Base-by-base conservation (phyloP, 2,113 vertebrate species). In the Corydoras maculifer region DNA sequence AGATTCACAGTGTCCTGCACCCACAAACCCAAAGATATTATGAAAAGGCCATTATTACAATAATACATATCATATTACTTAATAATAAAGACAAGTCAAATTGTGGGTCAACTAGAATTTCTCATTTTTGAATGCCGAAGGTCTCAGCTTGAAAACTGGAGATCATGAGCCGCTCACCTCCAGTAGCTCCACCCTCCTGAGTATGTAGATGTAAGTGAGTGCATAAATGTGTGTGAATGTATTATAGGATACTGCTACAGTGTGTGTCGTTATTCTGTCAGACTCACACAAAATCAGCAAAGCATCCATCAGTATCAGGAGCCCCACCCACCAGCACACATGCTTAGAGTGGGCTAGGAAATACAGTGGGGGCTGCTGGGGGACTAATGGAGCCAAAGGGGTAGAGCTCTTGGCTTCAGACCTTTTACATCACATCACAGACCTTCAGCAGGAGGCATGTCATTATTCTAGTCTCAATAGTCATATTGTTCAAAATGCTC, bases 1-100 rank as follows among this genome's bases (percentile, higher is more conserved):
- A 12, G 89, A 77, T 75, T 98, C 95, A 82, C 95, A 98, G 12
- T 85, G 94, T 62, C 97, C 97, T 99, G 82, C 3, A 82, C 9
- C 48, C 32, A 76, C 50, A 72, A n/a, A 32, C 18, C 30, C 68
- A 58, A 49, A 64, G 51, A 14, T 25, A 25, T 43, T 43, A 43
- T 5, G 2, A 43, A 43, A 5, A 43, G 7, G 35, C 35, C 35
- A 43, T 43, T 43, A 43, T 43, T 43, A 5, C 4, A 43, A 43
- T 43, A 8, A 43, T 43, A 43, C 4, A 5, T 43, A 43, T 2
- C 1, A 43, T 4, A 25, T 25, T 25, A 25, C 18, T 1, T 25
- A 25, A 25, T 25, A 25, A 25, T 25, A 25, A 43, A 43, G 4
- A 43, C 7, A 43, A 43, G 7, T 43, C 4, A 43, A 43, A 43